Conservation (phyloP, 2,797 vertebrate genomes). For the Rhadinocentrus ornatus region DNA sequence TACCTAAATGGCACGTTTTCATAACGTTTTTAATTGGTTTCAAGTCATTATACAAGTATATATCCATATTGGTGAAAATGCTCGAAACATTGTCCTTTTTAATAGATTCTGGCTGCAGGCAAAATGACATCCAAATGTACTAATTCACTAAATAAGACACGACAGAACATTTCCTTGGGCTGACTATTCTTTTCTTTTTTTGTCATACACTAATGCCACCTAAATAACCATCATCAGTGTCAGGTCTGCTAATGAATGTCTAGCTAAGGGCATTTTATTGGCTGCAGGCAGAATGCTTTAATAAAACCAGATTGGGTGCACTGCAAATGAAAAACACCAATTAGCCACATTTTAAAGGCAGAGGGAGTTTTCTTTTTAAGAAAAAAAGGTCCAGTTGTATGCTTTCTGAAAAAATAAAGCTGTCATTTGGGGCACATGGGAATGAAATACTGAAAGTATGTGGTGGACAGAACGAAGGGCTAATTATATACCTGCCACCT, state of each 20-base stretch:
- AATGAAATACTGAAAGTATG: slow-evolving; percentile 39
- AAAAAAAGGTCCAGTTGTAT: slow-evolving; percentile 37
- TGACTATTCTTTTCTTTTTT: slow-evolving; percentile 4
- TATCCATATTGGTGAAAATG: slow-evolving; percentile 18
- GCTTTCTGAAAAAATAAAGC: slow-evolving; percentile 45
- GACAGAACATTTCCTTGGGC: slow-evolving; percentile 53
- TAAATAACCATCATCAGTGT: slow-evolving; percentile 54
- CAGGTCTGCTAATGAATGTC: slow-evolving; percentile 62
- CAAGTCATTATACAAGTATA: slow-evolving; percentile 6
- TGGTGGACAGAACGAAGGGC: slow-evolving; percentile 48
- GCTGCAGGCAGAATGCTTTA: slow-evolving; percentile 58
- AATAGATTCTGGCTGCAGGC: slow-evolving; percentile 29
- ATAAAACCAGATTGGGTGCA: slow-evolving; percentile 34
- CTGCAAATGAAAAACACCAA: slow-evolving; percentile 55
- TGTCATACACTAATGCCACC: slow-evolving; percentile 43
- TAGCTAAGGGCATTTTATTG: slow-evolving; percentile 39
- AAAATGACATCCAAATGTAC: slow-evolving; percentile 36
- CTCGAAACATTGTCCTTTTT: slow-evolving; percentile 54
- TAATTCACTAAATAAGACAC: slow-evolving; percentile 57
- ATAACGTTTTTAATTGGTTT: not conserved
- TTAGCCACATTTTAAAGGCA: slow-evolving; percentile 57
- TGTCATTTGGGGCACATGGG: slow-evolving; percentile 60
- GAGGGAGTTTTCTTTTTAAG: slow-evolving; percentile 21
- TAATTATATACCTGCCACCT: slow-evolving; percentile 65
- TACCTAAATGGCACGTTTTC: not conserved